A percentile compares a stretch with the other conserved stretches of the same genome.
These are phyloP conservation scores for Cyanocitta stelleri DNA, from an alignment of 2,113 vertebrate genomes.

Conservation along the genomic window DNA sequence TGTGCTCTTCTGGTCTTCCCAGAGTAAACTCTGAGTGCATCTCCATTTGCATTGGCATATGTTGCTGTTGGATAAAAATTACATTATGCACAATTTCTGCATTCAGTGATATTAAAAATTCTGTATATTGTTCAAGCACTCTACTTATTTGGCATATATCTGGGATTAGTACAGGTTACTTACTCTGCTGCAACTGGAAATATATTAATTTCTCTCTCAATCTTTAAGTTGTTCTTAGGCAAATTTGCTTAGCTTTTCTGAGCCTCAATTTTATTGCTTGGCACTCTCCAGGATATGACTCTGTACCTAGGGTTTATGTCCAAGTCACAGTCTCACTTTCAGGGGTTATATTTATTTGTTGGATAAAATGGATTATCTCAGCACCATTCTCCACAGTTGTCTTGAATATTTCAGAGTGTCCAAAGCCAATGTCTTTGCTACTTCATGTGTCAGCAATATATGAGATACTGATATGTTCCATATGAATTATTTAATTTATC, in stretches of 20 bases:
- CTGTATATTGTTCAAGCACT: background rate
- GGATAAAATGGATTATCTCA: background rate
- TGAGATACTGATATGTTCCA: background rate
- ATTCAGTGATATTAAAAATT: background rate
- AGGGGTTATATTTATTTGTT: background rate
- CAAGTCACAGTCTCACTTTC: background rate
- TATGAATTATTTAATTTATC: background rate
- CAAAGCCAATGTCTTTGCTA: background rate
- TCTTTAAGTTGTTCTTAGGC: background rate
- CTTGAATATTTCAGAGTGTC: background rate
- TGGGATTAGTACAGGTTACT: background rate
- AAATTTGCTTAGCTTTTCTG: background rate
- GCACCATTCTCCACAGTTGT: background rate
- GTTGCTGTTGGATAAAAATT: slow-evolving; percentile 13
- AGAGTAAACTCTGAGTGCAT: background rate
- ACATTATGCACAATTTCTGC: background rate
- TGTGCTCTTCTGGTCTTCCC: background rate
- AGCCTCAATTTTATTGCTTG: background rate
- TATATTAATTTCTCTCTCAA: background rate
- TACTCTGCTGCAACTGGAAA: background rate
- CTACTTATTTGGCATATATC: background rate
- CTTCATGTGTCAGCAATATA: background rate
- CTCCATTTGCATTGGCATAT: background rate
- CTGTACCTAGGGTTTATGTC: background rate
- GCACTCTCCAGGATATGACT: background rate